Evolutionary conservation across 2,113 vertebrate species (phyloP).

Genomic region (Diglossa brunneiventris): DNA sequence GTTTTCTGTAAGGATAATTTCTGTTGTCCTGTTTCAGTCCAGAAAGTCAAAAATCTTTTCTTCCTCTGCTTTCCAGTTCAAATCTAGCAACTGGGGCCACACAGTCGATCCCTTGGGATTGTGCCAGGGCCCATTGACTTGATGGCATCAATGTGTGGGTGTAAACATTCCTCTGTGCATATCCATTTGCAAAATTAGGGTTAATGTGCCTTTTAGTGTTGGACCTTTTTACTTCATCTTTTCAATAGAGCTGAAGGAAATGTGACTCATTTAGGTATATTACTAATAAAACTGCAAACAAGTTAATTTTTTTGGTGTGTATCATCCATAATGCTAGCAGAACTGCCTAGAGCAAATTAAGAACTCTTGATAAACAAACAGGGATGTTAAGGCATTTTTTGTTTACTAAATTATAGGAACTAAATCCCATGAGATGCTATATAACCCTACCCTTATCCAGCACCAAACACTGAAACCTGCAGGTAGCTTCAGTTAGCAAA

Average conservation of each 20-base stretch:
- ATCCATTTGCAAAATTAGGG: not conserved
- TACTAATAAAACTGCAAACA: not conserved
- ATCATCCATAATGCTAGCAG: not conserved
- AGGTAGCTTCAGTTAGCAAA: not conserved
- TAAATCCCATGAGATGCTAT: not conserved
- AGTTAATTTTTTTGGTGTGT: not conserved
- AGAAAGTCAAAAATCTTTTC: not conserved
- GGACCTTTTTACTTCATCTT: not conserved
- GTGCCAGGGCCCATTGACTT: not conserved
- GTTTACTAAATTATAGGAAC: not conserved
- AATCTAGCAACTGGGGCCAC: not conserved
- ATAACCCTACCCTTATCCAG: not conserved
- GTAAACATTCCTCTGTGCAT: not conserved
- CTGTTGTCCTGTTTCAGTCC: not conserved
- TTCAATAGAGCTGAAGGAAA: conserved; percentile 2
- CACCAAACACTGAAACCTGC: not conserved
- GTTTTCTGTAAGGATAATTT: not conserved
- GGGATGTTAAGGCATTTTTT: not conserved
- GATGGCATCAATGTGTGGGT: not conserved
- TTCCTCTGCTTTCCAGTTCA: not conserved
- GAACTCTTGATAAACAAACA: conserved; percentile 16
- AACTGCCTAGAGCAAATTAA: conserved; percentile 24
- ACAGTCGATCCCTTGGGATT: not conserved
- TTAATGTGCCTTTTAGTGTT: not conserved
- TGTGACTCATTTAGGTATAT: not conserved